Evolutionary conservation across 1,140 invertebrate species (phyloP), one percentile per base, ranked within the genome.

Genomic region (Gryllus bimaculatus): DNA sequence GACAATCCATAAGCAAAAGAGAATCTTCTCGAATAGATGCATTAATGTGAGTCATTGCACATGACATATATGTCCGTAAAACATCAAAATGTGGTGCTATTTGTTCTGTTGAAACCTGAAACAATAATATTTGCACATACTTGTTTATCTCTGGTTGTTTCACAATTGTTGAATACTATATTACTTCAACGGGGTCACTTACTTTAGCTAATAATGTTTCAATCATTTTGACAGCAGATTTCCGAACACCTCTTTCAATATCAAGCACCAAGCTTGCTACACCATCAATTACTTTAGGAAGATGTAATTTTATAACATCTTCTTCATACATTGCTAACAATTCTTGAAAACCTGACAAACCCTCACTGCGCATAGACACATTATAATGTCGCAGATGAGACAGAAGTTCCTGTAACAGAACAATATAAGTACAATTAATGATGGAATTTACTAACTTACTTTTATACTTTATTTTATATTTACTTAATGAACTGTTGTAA

Each of bases 1-100:
- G 10, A 10, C 10, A 66, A 18, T 66, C 54, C 54, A 66, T 10
- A 10, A 66, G 10, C 10, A 10, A 18, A 5, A 97, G 85, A 0
- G 94, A 94, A 84, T 95, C 94, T 84, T 93, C 91, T 83, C 95
- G 92, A 77, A 96, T 91, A 75, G 88, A 87, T 15, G 89, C 89
- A 84, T 93, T 89, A 79, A 97, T 93, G 82, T 96, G 93, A 12
- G 93, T 95, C 93, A 96, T 95, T 0, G 93, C 92, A 87, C 94
- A 96, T 49, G 91, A 89, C 49, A 96, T 84, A 83, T 95, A 94
- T 13, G 93, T 92, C 7, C 18, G 10, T 18, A 66, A 13, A 18
- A 18, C 54, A 13, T 10, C 10, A 66, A 66, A 66, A 66, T 66
- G 54, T 3, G 54, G 54, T 10, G 26, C 26, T 39, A 39, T 5